Evolutionary conservation across 2,797 vertebrate genomes (phyloP).

Genomic region (Brachymystax lenok): DNA sequence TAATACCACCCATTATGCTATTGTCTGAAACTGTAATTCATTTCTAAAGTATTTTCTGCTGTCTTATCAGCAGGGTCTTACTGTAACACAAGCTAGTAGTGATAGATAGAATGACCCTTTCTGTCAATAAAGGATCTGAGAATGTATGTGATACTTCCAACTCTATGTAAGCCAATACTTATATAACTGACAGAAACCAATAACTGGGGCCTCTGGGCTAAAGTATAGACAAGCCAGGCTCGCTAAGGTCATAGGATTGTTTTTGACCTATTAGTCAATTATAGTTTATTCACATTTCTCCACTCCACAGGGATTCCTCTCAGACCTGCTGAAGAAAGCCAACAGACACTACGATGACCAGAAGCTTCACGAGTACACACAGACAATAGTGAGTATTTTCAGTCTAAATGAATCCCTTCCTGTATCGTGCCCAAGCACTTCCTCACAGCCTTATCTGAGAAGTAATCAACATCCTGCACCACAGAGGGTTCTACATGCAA

Average conservation of each 20-base stretch:
- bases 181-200: background rate
- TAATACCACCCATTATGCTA: background rate
- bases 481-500: background rate
- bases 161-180: background rate
- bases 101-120: background rate
- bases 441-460: background rate
- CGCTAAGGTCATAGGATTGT: background rate
- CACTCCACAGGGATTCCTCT: slow-evolving; percentile 86
- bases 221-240: too few relatives aligned
- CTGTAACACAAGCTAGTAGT: background rate
- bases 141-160: background rate
- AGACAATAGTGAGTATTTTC: slow-evolving; percentile 88
- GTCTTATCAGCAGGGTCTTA: background rate
- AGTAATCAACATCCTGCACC: background rate
- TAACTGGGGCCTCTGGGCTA: background rate
- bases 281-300: background rate
- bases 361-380: slow-evolving; percentile 93
- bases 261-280: background rate
- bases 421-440: background rate
- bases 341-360: slow-evolving; percentile 90
- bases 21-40: background rate
- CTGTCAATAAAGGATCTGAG: background rate
- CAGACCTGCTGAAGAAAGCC: slow-evolving; percentile 92
- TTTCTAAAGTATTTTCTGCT: too few relatives aligned
- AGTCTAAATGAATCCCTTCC: background rate